Evolutionary conservation across 2,113 vertebrate genomes (phyloP), one percentile per base, ranked within the genome.

Genomic region (Leuciscus idus): DNA sequence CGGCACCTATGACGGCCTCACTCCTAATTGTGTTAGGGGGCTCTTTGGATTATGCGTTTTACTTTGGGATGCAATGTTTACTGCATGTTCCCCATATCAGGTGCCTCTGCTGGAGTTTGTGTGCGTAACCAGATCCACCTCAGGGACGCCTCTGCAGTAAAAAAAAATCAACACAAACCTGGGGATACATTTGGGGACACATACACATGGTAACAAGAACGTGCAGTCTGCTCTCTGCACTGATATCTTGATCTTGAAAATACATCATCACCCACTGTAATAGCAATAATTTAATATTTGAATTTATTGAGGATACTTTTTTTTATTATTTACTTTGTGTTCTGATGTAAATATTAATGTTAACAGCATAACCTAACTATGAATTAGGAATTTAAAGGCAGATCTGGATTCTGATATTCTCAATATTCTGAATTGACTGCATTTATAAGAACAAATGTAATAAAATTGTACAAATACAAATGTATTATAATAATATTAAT

Each of bases 21-120:
- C 86, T 89, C 87, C 87, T 92, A 92, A 94, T 89, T 28, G 85
- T 88, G 88, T 93, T 92, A 93, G 77, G 46, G 59, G 80, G 83
- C 84, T 89, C 61, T 89, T 78, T 88, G 81, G 88, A 61, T 89
- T 39, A 88, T 82, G 84, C 85, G 85, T 90, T 91, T 88, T 73
- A 89, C 90, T 90, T 90, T 90, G 79, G 81, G 87, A 84, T 73
- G 85, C 89, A 85, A 84, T 90, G 92, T 91, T 83, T 84, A 80
- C 86, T 87, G 86, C 55, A 84, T 89, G 89, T 90, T 90, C 88
- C 84, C 87, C 89, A 84, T 91, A 85, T 93, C 91, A 88, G 89
- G 89, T 92, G 92, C 85, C 88, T 33, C 17, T 88, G 79, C 79
- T 82, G 33, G 52, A 84, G 88, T 73, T 81, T 87, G 88, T 88